Evolutionary conservation across 2,888 invertebrate species (phyloP).

Genomic region (Agonopterix alstromeriana): DNA sequence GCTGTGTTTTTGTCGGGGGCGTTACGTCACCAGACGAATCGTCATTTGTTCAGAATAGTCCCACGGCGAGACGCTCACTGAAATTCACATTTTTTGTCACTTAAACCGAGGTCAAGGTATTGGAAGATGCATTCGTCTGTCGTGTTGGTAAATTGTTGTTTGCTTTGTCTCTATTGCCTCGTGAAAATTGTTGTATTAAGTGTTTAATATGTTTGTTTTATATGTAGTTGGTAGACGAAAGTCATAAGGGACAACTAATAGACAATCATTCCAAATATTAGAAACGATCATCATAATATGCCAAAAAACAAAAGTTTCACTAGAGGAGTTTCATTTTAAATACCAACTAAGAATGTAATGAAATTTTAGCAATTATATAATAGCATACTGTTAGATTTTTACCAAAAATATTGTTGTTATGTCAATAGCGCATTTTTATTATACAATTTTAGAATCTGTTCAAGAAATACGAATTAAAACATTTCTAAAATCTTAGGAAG

Average conservation of each 20-base stretch:
- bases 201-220: not conserved
- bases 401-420: too few species aligned
- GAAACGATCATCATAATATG: too few species aligned
- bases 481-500: not conserved
- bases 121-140: conserved; percentile 11
- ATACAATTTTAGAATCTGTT: too few species aligned
- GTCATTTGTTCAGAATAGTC: conserved; percentile 50
- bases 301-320: too few species aligned
- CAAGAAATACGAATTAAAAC: too few species aligned
- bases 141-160: not conserved
- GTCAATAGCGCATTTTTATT: too few species aligned
- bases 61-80: conserved; percentile 22
- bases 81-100: conserved; percentile 42
- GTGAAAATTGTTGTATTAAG: not conserved
- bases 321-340: too few species aligned
- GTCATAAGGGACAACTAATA: too few species aligned
- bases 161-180: not conserved
- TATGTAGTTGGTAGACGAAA: not conserved
- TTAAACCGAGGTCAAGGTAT: conserved; percentile 56
- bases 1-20: conserved; percentile 10
- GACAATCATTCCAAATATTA: too few species aligned
- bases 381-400: too few species aligned
- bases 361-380: too few species aligned
- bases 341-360: too few species aligned
- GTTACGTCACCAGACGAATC: conserved; percentile 47